A percentile compares a stretch with the other conserved stretches of the same genome.
phyloP scores from a whole-genome alignment of 2,797 vertebrate species.

The Okamejei kenojei region DNA sequence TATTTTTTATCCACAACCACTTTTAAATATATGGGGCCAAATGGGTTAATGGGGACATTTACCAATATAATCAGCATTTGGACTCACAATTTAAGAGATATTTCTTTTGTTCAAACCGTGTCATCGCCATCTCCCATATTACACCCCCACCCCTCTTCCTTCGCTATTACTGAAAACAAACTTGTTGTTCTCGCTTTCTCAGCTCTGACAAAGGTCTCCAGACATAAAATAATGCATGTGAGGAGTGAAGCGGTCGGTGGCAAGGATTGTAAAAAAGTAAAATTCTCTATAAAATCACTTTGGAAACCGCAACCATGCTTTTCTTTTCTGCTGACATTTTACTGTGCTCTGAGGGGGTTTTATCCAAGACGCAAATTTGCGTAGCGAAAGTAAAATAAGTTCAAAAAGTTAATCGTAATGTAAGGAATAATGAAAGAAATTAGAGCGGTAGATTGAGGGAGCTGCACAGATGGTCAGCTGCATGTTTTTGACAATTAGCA shows the following conservation, averaged over 20 bases:
- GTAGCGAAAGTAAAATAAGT: neutral
- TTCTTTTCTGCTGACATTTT: neutral
- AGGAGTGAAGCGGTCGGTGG: neutral
- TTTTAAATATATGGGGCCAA: too few relatives aligned
- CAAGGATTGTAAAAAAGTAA: neutral
- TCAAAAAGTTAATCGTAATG: neutral
- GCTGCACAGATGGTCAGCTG: neutral
- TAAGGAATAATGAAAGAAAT: conserved; percentile 18
- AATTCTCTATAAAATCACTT: neutral
- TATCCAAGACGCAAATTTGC: neutral
- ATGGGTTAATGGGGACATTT: too few relatives aligned
- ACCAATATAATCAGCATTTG: too few relatives aligned
- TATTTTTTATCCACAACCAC: too few relatives aligned
- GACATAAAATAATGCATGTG: too few relatives aligned
- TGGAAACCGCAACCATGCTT: neutral
- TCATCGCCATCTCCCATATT: too few relatives aligned
- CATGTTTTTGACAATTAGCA: conserved; percentile 1
- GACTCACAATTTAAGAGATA: too few relatives aligned
- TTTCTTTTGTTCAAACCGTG: too few relatives aligned
- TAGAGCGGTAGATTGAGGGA: neutral
- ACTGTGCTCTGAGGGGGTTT: neutral
- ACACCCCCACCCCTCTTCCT: too few relatives aligned
- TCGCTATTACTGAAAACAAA: too few relatives aligned
- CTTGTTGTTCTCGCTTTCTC: too few relatives aligned
- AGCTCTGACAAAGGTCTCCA: too few relatives aligned